These are phyloP conservation scores for Chloromyia formosa DNA, from an alignment of 2,888 invertebrate species.

Conservation along the genomic window DNA sequence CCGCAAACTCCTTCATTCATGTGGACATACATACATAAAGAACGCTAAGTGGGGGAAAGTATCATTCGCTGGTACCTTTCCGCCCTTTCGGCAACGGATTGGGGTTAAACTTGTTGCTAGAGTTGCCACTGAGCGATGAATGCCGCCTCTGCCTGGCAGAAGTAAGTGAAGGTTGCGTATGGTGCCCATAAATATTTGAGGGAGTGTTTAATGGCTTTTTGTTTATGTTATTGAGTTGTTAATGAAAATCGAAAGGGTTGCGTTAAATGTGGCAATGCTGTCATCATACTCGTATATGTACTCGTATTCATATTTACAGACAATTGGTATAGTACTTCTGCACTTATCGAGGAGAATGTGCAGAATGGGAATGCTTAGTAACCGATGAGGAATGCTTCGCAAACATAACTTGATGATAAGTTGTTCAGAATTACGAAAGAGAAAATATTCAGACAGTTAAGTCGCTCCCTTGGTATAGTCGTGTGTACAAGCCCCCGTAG, in stretches of 20 bases:
- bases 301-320: too few relatives aligned
- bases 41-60: neutral
- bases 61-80: neutral
- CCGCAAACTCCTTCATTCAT: conserved; percentile 11
- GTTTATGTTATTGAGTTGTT: conserved; percentile 24
- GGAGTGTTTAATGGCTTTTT: conserved; percentile 23
- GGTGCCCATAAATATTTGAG: conserved; percentile 22
- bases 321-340: too few relatives aligned
- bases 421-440: too few relatives aligned
- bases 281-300: too few relatives aligned
- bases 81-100: conserved; percentile 14
- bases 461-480: too few relatives aligned
- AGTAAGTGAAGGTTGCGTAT: conserved; percentile 22
- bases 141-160: conserved; percentile 7
- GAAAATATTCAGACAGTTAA: too few relatives aligned
- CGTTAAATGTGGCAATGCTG: too few relatives aligned
- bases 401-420: too few relatives aligned
- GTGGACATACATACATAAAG: neutral
- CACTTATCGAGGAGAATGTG: too few relatives aligned
- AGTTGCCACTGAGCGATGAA: conserved; percentile 33
- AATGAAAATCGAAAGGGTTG: conserved; percentile 9
- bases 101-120: conserved; percentile 41
- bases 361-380: too few relatives aligned
- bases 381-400: too few relatives aligned
- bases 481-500: too few relatives aligned